Evolutionary conservation across 1,140 invertebrate species (phyloP).

Genomic region (Drosophila nigrodunni): DNA sequence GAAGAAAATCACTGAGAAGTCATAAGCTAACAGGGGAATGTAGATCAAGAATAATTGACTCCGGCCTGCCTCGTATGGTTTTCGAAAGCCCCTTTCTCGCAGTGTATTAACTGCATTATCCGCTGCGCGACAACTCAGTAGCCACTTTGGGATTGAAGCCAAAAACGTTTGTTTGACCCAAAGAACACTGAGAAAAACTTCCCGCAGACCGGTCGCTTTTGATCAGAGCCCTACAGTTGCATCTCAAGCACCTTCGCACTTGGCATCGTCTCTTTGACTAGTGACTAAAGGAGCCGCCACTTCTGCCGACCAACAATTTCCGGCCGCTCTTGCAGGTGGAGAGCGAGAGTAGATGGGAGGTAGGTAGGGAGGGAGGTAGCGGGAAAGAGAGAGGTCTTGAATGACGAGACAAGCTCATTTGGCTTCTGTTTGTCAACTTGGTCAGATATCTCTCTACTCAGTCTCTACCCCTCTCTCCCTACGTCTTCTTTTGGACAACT

Average conservation of each 20-base stretch:
- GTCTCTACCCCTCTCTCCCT: no score
- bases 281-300: constrained; percentile 38
- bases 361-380: background rate
- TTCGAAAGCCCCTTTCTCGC: no score
- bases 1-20: no score
- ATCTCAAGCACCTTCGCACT: constrained; percentile 61
- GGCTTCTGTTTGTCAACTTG: constrained; percentile 73
- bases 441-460: background rate
- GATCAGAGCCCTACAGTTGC: constrained; percentile 74
- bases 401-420: constrained; percentile 72
- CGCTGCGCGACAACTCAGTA: constrained; percentile 65
- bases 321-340: background rate
- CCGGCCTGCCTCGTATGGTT: no score
- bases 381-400: background rate
- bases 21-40: no score
- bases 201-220: constrained; percentile 59
- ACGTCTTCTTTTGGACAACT: background rate
- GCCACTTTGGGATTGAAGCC: constrained; percentile 79
- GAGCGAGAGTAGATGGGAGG: background rate
- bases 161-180: constrained; percentile 74
- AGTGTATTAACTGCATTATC: no score
- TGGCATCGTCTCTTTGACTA: constrained; percentile 54
- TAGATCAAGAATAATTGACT: no score
- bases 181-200: constrained; percentile 38
- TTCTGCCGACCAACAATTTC: constrained; percentile 3